phyloP scores from a whole-genome alignment of 2,113 vertebrate genomes.

The Oreochromis spilurus region DNA sequence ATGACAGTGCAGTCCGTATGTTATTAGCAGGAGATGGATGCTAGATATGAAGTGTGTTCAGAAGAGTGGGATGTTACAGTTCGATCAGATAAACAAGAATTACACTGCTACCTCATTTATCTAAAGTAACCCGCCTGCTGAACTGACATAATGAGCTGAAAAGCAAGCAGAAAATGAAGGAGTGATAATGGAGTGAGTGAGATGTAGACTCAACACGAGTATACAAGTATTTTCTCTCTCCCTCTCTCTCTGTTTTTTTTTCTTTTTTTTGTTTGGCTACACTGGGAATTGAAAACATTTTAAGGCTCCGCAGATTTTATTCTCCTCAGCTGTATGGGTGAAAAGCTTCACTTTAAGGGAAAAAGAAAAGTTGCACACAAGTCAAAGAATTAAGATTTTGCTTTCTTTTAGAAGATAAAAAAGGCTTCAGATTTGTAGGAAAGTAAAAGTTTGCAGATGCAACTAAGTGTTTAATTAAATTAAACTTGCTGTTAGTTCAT shows the following conservation, averaged over 20 bases:
- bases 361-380: background rate
- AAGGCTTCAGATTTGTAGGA: background rate
- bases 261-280: background rate
- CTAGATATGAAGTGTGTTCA: constrained; percentile 20
- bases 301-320: background rate
- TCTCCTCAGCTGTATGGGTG: background rate
- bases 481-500: background rate
- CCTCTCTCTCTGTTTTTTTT: background rate
- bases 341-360: background rate
- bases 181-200: background rate
- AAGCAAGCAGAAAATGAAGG: background rate
- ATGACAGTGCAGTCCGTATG: constrained; percentile 14
- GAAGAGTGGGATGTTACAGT: background rate
- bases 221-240: background rate
- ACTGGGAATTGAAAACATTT: background rate
- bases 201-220: background rate
- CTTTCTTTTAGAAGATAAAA: background rate
- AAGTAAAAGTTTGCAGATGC: background rate
- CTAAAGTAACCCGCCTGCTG: constrained; percentile 7
- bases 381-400: background rate
- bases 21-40: constrained; percentile 33
- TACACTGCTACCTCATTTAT: constrained; percentile 20
- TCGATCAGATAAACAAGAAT: constrained; percentile 32
- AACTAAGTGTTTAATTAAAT: background rate
- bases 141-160: constrained; percentile 5